Evolutionary conservation across 2,113 vertebrate genomes (phyloP), one percentile per base, ranked within the genome.

Genomic region (Muntiacus reevesi): DNA sequence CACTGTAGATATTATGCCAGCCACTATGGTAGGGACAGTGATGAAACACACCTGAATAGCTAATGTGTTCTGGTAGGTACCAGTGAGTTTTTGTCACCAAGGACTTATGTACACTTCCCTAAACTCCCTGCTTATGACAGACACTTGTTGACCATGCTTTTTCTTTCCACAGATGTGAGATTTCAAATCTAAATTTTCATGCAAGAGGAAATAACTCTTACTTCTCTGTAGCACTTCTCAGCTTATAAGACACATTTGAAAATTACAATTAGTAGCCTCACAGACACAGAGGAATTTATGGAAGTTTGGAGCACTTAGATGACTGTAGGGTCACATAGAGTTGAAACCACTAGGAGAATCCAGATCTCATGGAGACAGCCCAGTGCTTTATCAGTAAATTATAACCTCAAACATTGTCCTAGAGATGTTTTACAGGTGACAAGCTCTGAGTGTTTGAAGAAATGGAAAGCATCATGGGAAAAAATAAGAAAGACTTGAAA

Each of bases 231-330:
- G 30, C 62, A 64, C 30, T 33, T 33, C 62, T 64, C 30, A 33
- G 23, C 40, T 92, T 71, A 55, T 6, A 16, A 36, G 76, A 83
- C 19, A 36, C 19, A 4, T n/a, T 11, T 91, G 21, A n/a, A 4
- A 50, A 43, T 27, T 40, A 19, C 5, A 25, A 4, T 74, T 7
- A 27, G 6, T 16, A 57, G 62, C 33, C 4, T 36, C 33, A 71
- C 4, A 59, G 81, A 64, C 28, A 4, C 3, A 40, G 6, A 71
- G 17, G n/a, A 47, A 12, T 33, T 2, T 7, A 81, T 7, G 36
- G 16, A 88, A n/a, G 2, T 6, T 3, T 7, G 10, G 9, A 13
- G 0, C 5, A 17, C 5, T 16, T 36, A 43, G 25, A 4, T 16
- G 14, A 90, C 25, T 45, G 8, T 11, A 84, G 55, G n/a, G 3